Evolutionary conservation across 2,113 vertebrate species (phyloP), one percentile per base, ranked within the genome.

Genomic region (Myotis brandtii): DNA sequence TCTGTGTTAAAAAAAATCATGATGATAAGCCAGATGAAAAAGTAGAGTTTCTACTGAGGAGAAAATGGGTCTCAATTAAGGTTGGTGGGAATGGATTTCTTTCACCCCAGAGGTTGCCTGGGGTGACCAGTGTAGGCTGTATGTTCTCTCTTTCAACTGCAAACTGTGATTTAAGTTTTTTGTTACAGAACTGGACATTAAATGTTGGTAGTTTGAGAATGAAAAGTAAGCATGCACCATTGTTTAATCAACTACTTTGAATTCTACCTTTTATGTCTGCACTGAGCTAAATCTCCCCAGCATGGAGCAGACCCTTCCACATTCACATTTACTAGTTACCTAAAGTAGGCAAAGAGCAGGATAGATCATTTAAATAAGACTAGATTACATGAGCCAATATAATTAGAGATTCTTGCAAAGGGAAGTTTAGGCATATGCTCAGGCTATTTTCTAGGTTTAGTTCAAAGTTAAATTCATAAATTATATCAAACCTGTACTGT

Each of bases 1-100:
- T 91, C 16, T 0, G 14, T n/a, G 7, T 82, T n/a, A 9, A 56
- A 69, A 83, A 76, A 32, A 30, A 54, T 48, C 43, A 14, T 11
- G 17, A 50, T n/a, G 37, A 76, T 5, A 16, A 89, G 43, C 9
- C 32, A 48, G 59, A 66, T 13, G 18, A 32, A 56, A 80, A 76
- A 43, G 10, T 0, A 25, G 27, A 48, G 67, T 52, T 30, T 46
- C 52, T 67, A 6, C 21, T 2, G 54, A 83, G 52, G 50, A 37
- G 48, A 34, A 34, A 25, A 3, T 1, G 18, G 46, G 1, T 2
- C n/a, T 81, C 0, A 0, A 25, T n/a, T 34, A 27, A 34, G 48
- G 0, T 67, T 0, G 21, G 7, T 7, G 14, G 43, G 34, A 18
- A 0, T 3, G 40, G 30, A 77, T 32, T 77, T 52, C 2, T 77